A percentile compares a stretch with the other conserved stretches of the same genome.
Evolutionary conservation across 2,797 vertebrate genomes (phyloP).

Genomic region (Zenarchopterus dispar): DNA sequence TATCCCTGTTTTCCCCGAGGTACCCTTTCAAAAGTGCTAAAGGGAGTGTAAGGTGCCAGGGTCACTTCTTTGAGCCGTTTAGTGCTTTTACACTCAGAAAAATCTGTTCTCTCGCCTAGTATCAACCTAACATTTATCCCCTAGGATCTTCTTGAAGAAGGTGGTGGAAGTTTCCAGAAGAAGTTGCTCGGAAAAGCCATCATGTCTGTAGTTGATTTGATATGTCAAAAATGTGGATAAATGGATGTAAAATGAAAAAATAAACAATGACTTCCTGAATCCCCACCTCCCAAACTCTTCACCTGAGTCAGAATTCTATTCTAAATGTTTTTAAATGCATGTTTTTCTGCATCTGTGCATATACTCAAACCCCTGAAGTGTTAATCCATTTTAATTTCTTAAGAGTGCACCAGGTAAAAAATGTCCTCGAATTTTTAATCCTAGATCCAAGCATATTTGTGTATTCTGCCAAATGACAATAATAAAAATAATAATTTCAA

Average conservation of each 20-base stretch:
- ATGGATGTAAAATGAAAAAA: neutral
- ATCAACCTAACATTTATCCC: constrained; percentile 41
- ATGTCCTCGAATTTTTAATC: neutral
- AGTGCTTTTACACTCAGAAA: constrained; percentile 30
- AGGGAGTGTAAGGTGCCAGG: constrained; percentile 41
- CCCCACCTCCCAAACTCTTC: neutral
- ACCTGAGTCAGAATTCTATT: constrained; percentile 8
- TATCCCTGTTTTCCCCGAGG: constrained; percentile 56
- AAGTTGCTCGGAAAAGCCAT: constrained; percentile 25
- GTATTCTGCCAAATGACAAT: too few species aligned
- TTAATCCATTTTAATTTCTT: neutral
- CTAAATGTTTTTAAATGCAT: too few species aligned
- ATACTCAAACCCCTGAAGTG: too few species aligned
- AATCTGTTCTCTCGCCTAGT: constrained; percentile 24
- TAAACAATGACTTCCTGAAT: neutral
- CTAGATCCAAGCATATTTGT: neutral
- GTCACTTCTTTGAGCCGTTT: constrained; percentile 49
- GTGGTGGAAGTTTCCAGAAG: constrained; percentile 34
- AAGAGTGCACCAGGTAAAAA: neutral
- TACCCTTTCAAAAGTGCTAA: constrained; percentile 43
- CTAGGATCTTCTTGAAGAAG: constrained; percentile 33
- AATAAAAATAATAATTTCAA: too few species aligned
- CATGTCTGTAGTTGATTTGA: constrained; percentile 10
- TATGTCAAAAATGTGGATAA: constrained; percentile 24
- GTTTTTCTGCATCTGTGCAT: too few species aligned